These are phyloP conservation scores for Zele albiditarsus DNA, from an alignment of 2,888 invertebrate species.

Conservation along the genomic window DNA sequence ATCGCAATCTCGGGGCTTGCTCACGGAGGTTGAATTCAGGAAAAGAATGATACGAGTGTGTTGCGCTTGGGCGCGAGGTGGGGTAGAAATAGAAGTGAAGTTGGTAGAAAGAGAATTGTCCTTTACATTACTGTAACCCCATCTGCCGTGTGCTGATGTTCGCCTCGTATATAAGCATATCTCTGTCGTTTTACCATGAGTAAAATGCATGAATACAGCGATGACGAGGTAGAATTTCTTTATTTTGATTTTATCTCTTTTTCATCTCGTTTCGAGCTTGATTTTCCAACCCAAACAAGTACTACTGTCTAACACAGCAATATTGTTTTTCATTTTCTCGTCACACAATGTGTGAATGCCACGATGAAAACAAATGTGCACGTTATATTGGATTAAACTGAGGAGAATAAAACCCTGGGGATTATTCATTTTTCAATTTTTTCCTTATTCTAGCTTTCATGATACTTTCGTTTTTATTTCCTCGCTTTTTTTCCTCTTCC, in stretches of 20 bases:
- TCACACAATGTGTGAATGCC: background rate
- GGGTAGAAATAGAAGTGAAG: background rate
- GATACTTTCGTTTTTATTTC: background rate
- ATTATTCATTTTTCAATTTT: background rate
- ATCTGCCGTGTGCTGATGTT: background rate
- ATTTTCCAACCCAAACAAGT: background rate
- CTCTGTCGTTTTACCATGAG: background rate
- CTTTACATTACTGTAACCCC: conserved; percentile 16
- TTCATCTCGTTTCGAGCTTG: background rate
- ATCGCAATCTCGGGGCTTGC: conserved; percentile 35
- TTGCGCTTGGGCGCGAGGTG: background rate
- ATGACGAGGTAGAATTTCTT: conserved; percentile 13
- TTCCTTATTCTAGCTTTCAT: background rate
- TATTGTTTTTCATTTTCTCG: background rate
- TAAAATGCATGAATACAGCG: background rate
- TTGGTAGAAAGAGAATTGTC: conserved; percentile 15
- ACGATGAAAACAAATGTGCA: background rate
- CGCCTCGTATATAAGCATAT: conserved; percentile 7
- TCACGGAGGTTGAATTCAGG: conserved; percentile 37
- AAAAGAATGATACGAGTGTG: conserved; percentile 24
- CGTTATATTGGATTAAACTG: background rate
- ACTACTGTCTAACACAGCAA: background rate
- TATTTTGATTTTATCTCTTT: conserved; percentile 1
- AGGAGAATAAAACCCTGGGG: background rate
- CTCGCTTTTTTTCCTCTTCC: background rate